Evolutionary conservation across 2,113 vertebrate genomes (phyloP).

Genomic region (Poeciliopsis retropinna): DNA sequence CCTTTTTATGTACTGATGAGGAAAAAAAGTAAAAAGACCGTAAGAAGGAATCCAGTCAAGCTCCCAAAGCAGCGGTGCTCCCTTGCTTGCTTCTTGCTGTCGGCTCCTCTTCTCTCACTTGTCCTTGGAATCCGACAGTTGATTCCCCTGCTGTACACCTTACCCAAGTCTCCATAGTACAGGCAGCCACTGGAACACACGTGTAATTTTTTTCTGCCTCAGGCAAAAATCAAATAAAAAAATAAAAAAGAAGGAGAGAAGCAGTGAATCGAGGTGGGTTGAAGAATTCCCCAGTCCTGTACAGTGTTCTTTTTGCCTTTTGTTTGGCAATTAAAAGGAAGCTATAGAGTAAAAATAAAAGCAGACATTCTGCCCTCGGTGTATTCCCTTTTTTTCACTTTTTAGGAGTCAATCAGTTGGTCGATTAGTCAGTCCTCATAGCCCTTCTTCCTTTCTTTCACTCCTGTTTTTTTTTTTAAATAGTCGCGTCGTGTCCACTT

Average conservation of each 20-base stretch:
- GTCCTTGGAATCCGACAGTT: constrained; percentile 89
- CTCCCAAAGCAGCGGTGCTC: constrained; percentile 76
- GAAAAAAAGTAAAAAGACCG: constrained; percentile 59
- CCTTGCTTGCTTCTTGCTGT: constrained; percentile 76
- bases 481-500: constrained; percentile 60
- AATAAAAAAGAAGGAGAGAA: constrained; percentile 26
- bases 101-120: constrained; percentile 76
- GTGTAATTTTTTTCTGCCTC: constrained; percentile 39
- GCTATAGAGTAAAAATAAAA: constrained; percentile 18
- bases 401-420: constrained; percentile 72
- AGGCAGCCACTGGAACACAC: constrained; percentile 49
- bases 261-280: constrained; percentile 28
- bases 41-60: constrained; percentile 83
- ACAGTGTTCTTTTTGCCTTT: constrained; percentile 62
- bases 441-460: constrained; percentile 44
- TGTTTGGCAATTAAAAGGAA: constrained; percentile 46
- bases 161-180: constrained; percentile 79
- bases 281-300: constrained; percentile 78
- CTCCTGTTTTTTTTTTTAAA: constrained; percentile 15
- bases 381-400: constrained; percentile 72
- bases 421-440: constrained; percentile 59
- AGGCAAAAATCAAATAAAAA: constrained; percentile 43
- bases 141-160: constrained; percentile 76
- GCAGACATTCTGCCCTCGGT: constrained; percentile 44
- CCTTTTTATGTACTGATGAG: constrained; percentile 37